These are phyloP conservation scores for Ypsolopha sequella DNA, from an alignment of 2,888 invertebrate genomes.

Conservation along the genomic window DNA sequence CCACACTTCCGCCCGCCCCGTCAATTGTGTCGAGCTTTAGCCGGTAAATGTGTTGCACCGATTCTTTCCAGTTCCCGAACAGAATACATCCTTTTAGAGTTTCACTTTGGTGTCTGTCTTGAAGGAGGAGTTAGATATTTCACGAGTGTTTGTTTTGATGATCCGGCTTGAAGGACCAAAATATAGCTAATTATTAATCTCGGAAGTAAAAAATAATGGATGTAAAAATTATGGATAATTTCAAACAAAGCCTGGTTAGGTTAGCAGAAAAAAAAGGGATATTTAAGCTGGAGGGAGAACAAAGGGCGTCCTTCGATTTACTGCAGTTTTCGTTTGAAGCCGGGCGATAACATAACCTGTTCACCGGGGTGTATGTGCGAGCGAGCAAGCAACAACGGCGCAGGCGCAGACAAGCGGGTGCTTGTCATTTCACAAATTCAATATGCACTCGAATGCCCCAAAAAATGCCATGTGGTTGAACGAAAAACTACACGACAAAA, in stretches of 20 bases:
- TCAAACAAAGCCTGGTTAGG: no score
- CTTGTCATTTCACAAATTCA: background rate
- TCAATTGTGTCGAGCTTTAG: constrained; percentile 49
- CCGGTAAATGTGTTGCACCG: constrained; percentile 49
- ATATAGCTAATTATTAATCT: no score
- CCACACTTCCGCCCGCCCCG: constrained; percentile 64
- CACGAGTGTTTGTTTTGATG: no score
- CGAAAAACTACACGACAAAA: no score
- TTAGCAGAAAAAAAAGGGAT: background rate
- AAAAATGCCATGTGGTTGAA: no score
- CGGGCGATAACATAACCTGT: constrained; percentile 10
- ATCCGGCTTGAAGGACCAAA: no score
- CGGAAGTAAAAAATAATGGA: no score
- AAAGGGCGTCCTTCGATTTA: constrained; percentile 15
- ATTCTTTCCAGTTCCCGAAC: constrained; percentile 34
- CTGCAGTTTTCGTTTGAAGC: constrained; percentile 14
- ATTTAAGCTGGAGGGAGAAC: constrained; percentile 8
- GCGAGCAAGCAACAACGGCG: constrained; percentile 25
- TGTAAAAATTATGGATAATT: no score
- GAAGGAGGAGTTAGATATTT: no score
- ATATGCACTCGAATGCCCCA: background rate
- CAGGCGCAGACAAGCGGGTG: background rate
- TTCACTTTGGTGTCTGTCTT: background rate
- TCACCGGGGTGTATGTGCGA: constrained; percentile 26
- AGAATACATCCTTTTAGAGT: constrained; percentile 13